Percentiles rank a stretch among this genome's conserved stretches.
These are phyloP conservation scores for Pseudomyrmex concolor DNA, from an alignment of 1,140 invertebrate genomes.

Conservation along the genomic window DNA sequence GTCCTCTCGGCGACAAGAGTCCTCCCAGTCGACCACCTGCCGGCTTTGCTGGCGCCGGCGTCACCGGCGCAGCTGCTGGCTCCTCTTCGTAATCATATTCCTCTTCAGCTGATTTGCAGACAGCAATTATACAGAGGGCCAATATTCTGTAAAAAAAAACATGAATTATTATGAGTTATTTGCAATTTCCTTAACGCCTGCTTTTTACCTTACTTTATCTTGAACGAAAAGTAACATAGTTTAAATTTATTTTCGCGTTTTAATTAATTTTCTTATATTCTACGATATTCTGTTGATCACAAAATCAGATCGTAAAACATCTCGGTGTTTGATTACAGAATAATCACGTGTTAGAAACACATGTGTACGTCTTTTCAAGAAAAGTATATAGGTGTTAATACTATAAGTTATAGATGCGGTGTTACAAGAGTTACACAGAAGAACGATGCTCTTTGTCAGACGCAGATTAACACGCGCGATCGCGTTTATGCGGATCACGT, in stretches of 20 bases:
- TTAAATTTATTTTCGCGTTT: background rate
- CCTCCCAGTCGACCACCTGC: conserved; percentile 70
- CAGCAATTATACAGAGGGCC: conserved; percentile 72
- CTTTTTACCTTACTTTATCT: background rate
- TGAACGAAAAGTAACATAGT: background rate
- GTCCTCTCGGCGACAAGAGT: conserved; percentile 73
- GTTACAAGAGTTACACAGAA: conserved; percentile 10
- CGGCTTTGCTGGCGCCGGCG: conserved; percentile 67
- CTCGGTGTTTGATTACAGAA: background rate
- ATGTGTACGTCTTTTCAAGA: background rate
- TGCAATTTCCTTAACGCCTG: background rate
- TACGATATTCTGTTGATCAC: background rate
- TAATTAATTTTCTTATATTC: background rate
- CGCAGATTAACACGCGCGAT: background rate
- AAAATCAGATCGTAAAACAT: background rate
- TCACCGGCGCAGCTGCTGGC: conserved; percentile 68
- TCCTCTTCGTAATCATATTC: conserved; percentile 79
- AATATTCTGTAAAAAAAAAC: conserved; percentile 72
- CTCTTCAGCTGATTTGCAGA: conserved; percentile 74
- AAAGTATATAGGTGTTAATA: too few species aligned
- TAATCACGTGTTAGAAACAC: background rate
- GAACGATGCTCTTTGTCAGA: background rate
- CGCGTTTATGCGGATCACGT: background rate
- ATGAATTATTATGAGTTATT: background rate
- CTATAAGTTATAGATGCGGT: too few species aligned